Percentiles rank a stretch among this genome's conserved stretches.
These are phyloP conservation scores for Whitmania pigra DNA, from an alignment of 1,140 invertebrate species.

Conservation along the genomic window DNA sequence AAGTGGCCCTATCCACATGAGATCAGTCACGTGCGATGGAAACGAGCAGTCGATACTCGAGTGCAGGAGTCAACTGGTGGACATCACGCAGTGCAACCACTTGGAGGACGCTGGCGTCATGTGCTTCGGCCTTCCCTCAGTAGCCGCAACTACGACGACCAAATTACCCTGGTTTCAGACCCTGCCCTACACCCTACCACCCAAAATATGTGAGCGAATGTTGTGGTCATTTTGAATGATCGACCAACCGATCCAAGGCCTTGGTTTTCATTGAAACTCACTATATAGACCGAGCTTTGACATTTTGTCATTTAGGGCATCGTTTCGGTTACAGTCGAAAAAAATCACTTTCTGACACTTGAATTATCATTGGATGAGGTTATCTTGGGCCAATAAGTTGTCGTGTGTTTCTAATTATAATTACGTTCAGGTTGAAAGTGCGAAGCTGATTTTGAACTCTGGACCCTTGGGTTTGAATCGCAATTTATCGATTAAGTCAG, in stretches of 20 bases:
- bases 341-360: too few relatives aligned
- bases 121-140: constrained; percentile 9
- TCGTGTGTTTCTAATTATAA: neutral
- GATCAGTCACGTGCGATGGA: constrained; percentile 72
- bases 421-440: neutral
- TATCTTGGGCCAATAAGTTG: too few relatives aligned
- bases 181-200: constrained; percentile 19
- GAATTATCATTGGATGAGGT: too few relatives aligned
- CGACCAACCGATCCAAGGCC: too few relatives aligned
- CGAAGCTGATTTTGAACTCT: neutral
- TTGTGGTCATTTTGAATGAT: neutral
- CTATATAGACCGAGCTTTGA: too few relatives aligned
- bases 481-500: neutral
- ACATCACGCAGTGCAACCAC: constrained; percentile 55
- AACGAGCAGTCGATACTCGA: constrained; percentile 56
- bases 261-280: too few relatives aligned
- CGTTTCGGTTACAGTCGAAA: too few relatives aligned
- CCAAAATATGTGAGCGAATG: constrained; percentile 22
- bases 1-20: constrained; percentile 56
- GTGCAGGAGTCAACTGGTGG: constrained; percentile 63
- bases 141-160: constrained; percentile 18
- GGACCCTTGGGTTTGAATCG: neutral
- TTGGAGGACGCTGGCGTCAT: constrained; percentile 23
- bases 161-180: neutral
- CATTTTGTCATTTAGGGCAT: too few relatives aligned